Evolutionary conservation across 2,113 vertebrate genomes (phyloP), one percentile per base, ranked within the genome.

Genomic region (Oenanthe melanoleuca): DNA sequence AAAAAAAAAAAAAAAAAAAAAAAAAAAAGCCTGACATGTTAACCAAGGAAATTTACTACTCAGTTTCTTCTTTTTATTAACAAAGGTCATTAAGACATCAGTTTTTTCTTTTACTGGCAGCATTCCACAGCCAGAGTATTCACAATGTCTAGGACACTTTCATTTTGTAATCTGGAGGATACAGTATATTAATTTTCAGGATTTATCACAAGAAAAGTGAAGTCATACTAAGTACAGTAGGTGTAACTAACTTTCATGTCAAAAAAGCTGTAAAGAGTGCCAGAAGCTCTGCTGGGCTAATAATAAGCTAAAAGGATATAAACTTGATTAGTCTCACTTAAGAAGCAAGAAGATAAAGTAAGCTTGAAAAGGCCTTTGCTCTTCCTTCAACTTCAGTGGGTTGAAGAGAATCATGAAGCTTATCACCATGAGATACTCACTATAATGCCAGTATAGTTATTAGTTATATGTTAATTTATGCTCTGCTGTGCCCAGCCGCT

Each of bases 141-240:
- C 95, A 89, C 95, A 94, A 93, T 56, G 92, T 96, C 96, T 75
- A 88, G 96, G 95, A 96, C 95, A 97, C 86, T 96, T 97, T 95
- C 91, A 92, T 97, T 96, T 78, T 93, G 95, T 93, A 95, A 95
- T 97, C 96, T 95, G 96, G 96, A 97, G 95, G 96, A 97, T 97
- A 93, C 87, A 96, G 89, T 97, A 98, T 98, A 98, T 97, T 96
- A 97, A 97, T 97, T 97, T 97, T 97, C 97, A 97, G 97, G 96
- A 97, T 98, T 97, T 97, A 94, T 97, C 95, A 86, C 89, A 96
- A 93, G 84, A 94, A 91, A 93, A 96, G 96, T 96, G 92, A 96
- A 96, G 95, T 95, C 95, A 97, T 85, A 45, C 83, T 93, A 95
- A 97, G 93, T 94, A 96, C 84, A 93, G 92, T 89, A 96, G 92